Evolutionary conservation across 1,140 invertebrate genomes (phyloP).

Genomic region (Hestina assimilis): DNA sequence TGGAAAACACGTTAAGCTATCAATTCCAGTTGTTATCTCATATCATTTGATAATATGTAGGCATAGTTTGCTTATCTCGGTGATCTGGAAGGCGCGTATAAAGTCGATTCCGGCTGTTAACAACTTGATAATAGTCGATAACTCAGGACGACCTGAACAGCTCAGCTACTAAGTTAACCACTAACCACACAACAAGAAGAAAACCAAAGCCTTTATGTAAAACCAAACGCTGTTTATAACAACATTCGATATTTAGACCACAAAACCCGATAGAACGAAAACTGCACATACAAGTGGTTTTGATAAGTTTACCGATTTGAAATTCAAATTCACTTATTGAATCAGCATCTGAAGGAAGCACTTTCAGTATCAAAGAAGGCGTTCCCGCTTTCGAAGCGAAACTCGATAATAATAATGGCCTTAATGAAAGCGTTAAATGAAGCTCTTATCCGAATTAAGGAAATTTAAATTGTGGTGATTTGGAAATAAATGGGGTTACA

Average conservation of each 20-base stretch:
- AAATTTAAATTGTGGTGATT: neutral
- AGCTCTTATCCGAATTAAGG: neutral
- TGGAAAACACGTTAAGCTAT: too few species aligned
- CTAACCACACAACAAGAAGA: too few species aligned
- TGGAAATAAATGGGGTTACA: too few species aligned
- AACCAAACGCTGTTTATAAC: neutral
- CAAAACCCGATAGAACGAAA: neutral
- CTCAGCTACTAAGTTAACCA: too few species aligned
- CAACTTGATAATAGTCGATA: too few species aligned
- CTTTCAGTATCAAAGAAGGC: slow-evolving; percentile 12
- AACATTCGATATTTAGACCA: too few species aligned
- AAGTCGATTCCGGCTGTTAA: too few species aligned
- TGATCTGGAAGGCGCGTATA: too few species aligned
- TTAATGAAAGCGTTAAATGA: neutral
- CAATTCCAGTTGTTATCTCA: too few species aligned
- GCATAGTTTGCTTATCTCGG: too few species aligned
- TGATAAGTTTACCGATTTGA: slow-evolving; percentile 6
- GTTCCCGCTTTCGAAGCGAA: neutral
- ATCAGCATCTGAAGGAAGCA: slow-evolving; percentile 3
- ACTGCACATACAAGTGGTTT: neutral
- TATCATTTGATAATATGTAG: too few species aligned
- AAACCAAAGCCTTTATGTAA: neutral
- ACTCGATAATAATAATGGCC: neutral
- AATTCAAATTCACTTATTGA: slow-evolving; percentile 19
- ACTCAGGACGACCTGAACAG: too few species aligned